These are phyloP conservation scores for Hippocampus abdominalis DNA, from an alignment of 2,113 vertebrate species.

Conservation along the genomic window DNA sequence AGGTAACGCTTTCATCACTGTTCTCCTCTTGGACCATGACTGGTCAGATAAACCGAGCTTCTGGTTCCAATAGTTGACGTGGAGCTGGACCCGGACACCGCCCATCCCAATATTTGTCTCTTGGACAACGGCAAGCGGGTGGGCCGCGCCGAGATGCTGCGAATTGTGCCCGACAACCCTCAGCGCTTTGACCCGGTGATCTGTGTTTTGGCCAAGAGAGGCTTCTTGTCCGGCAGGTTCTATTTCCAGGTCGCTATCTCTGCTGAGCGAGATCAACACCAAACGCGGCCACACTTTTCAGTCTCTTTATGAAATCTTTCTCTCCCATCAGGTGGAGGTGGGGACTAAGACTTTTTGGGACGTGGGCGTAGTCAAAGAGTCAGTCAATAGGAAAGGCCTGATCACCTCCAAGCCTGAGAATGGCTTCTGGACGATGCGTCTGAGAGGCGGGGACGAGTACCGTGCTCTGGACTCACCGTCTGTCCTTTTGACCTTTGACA, in stretches of 20 bases:
- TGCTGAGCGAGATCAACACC: background rate
- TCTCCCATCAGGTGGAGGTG: constrained; percentile 46
- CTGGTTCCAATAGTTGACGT: constrained; percentile 45
- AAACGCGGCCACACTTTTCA: background rate
- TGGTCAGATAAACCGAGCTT: background rate
- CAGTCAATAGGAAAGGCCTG: constrained; percentile 68
- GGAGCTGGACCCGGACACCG: constrained; percentile 54
- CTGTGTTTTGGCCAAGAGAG: constrained; percentile 65
- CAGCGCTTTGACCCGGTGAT: constrained; percentile 64
- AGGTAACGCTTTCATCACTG: constrained; percentile 35
- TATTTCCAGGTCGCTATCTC: constrained; percentile 63
- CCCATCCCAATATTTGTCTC: constrained; percentile 63
- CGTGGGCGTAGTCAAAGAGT: constrained; percentile 70
- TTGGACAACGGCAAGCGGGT: constrained; percentile 59
- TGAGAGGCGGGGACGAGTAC: constrained; percentile 63
- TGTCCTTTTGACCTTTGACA: constrained; percentile 18
- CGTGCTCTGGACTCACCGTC: constrained; percentile 62
- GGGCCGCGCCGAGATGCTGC: constrained; percentile 50
- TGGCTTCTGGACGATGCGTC: constrained; percentile 74
- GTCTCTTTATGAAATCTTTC: background rate
- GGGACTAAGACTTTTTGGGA: constrained; percentile 74
- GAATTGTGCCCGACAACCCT: constrained; percentile 56
- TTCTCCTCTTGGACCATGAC: background rate
- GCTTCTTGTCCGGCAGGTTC: constrained; percentile 65
- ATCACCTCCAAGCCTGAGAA: constrained; percentile 64